Evolutionary conservation across 2,797 vertebrate genomes (phyloP).

Genomic region (Geotria australis): DNA sequence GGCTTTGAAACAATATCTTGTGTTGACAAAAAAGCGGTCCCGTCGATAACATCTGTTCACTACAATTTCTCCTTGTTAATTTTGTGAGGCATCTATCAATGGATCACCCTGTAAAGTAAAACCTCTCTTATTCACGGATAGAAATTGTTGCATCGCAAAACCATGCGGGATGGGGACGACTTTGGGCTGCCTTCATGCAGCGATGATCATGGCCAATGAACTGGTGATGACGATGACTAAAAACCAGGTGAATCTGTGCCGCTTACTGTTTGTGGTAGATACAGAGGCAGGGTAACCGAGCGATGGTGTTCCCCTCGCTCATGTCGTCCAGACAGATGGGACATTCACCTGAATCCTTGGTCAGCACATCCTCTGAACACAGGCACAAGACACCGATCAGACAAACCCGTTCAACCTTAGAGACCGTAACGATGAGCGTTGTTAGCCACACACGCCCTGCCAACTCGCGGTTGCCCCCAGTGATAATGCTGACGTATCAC

Average conservation of each 20-base stretch:
- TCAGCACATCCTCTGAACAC: slow-evolving; percentile 52
- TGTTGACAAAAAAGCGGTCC: no score
- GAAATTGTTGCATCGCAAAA: no score
- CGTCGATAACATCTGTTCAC: no score
- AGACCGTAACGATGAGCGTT: background rate
- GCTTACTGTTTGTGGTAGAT: slow-evolving; percentile 79
- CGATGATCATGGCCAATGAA: no score
- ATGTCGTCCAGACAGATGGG: slow-evolving; percentile 78
- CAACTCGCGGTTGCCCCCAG: background rate
- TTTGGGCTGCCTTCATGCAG: no score
- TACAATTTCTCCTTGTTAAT: no score
- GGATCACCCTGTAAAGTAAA: no score
- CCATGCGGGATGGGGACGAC: no score
- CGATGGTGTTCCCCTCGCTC: slow-evolving; percentile 68
- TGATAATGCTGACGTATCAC: no score
- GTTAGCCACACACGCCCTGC: background rate
- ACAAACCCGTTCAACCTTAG: slow-evolving; percentile 1
- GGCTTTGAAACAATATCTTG: no score
- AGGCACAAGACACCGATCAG: slow-evolving; percentile 4
- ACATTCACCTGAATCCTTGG: slow-evolving; percentile 73
- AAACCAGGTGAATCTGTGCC: background rate
- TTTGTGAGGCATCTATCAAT: no score
- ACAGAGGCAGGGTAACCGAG: slow-evolving; percentile 74
- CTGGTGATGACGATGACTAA: background rate
- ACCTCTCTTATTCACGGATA: no score